A percentile compares a stretch with the other conserved stretches of the same genome.
phyloP scores from a whole-genome alignment of 1,140 invertebrate genomes.

The Asobara japonica region DNA sequence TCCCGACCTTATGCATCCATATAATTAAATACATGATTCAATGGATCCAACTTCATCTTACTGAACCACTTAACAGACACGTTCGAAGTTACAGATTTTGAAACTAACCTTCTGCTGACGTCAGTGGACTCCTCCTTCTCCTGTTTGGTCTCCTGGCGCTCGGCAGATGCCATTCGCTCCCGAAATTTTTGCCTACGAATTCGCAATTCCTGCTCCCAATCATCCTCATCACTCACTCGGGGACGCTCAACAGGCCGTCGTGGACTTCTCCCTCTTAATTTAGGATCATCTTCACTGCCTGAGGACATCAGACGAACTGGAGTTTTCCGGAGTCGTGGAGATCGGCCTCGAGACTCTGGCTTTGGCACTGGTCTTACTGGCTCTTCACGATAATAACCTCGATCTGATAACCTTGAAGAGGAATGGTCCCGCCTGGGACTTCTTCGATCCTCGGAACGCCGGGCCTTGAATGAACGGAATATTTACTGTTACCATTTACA shows the following conservation, averaged over 20 bases:
- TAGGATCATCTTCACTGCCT: slow-evolving; percentile 53
- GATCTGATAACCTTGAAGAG: background rate
- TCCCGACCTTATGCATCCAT: too few species aligned
- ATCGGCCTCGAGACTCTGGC: slow-evolving; percentile 12
- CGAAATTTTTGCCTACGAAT: slow-evolving; percentile 49
- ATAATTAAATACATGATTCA: too few species aligned
- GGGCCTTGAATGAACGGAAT: slow-evolving; percentile 25
- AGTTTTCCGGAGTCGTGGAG: background rate
- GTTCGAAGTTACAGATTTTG: too few species aligned
- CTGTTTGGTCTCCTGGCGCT: slow-evolving; percentile 37
- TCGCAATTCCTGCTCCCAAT: slow-evolving; percentile 60
- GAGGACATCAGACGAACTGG: slow-evolving; percentile 46
- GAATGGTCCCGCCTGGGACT: slow-evolving; percentile 14
- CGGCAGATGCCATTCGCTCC: slow-evolving; percentile 42
- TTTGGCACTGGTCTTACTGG: background rate
- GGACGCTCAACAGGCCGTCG: slow-evolving; percentile 35
- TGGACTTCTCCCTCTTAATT: slow-evolving; percentile 18
- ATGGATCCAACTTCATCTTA: too few species aligned
- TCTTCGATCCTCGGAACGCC: background rate
- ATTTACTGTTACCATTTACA: too few species aligned
- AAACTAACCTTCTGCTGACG: slow-evolving; percentile 53
- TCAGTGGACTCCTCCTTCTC: slow-evolving; percentile 48
- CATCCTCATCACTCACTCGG: slow-evolving; percentile 57
- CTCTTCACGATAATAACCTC: background rate
- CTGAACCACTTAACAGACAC: too few species aligned